phyloP scores from a whole-genome alignment of 2,113 vertebrate genomes.

The Zootoca vivipara region DNA sequence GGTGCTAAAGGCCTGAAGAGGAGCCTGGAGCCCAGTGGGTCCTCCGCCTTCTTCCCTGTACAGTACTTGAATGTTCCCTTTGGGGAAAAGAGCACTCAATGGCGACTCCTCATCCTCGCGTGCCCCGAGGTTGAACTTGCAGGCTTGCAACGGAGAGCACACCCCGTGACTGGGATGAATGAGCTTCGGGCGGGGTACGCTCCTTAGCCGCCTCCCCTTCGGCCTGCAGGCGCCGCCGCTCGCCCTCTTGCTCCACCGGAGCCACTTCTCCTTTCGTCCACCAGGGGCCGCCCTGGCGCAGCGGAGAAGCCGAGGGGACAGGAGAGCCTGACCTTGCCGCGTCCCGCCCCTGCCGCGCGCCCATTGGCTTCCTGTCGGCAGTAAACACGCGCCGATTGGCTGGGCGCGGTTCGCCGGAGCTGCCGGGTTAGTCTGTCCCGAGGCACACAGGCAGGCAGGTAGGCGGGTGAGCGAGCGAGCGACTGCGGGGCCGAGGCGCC shows the following conservation, averaged over 20 bases:
- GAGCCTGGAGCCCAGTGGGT: neutral
- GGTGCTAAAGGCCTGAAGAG: no score
- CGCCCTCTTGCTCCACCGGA: no score
- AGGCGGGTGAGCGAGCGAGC: neutral
- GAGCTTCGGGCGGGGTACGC: no score
- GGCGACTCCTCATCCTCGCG: no score
- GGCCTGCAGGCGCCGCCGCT: neutral
- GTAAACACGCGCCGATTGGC: constrained; percentile 6
- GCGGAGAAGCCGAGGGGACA: neutral
- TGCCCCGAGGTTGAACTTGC: no score
- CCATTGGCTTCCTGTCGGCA: neutral
- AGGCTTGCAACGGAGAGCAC: neutral
- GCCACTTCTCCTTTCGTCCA: neutral
- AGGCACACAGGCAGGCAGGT: neutral
- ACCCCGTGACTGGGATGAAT: neutral
- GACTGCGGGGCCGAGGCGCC: no score
- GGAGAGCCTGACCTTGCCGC: neutral
- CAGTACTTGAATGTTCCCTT: neutral
- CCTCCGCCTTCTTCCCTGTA: neutral
- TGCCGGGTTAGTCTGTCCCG: neutral
- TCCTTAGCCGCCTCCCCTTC: neutral
- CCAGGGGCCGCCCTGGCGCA: constrained; percentile 42
- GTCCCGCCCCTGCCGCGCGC: neutral
- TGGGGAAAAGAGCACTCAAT: neutral
- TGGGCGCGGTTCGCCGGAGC: neutral